Base-by-base conservation (phyloP, 2,113 vertebrate species). In the Osmerus eperlanus region DNA sequence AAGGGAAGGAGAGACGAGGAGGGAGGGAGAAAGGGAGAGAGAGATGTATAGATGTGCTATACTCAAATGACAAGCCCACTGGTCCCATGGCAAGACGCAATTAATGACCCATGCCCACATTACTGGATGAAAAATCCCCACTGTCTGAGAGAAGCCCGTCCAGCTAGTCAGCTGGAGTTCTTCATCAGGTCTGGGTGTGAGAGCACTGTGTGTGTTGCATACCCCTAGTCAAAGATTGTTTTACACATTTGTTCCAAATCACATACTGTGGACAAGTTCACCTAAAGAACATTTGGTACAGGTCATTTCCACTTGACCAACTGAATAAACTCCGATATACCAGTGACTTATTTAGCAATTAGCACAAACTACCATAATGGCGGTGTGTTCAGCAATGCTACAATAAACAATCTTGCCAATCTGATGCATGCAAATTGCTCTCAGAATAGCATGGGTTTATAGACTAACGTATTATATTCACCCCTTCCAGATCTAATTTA, bases 51-150 rank as follows among this genome's bases (percentile, higher is more conserved):
- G 93, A 92, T 89, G 89, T 92, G 88, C 89, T 92, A 87, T 92
- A 91, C 88, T 87, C 91, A 93, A 92, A 92, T 92, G 93, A 93
- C 92, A 94, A 93, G 91, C 89, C 85, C 88, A 91, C 78, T 90
- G 92, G 92, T 94, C 92, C 93, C 90, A 89, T 94, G 94, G 93
- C 93, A 93, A 93, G 91, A 83, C 87, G 90, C 92, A 94, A 95
- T 93, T 95, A 95, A 95, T 95, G 95, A 95, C 90, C 94, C 91
- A 86, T 92, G 91, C 91, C 90, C 92, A 94, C 92, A 93, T 92
- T 90, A 92, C 90, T 89, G 91, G 89, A 95, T 95, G 94, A 95
- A 93, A 93, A 93, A 95, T 95, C 90, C 90, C 91, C 89, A 55
- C 84, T 91, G 91, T 93, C 92, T 90, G 82, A 90, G 85, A 85